phyloP scores from a whole-genome alignment of 2,888 invertebrate genomes.

The Cheilosia vernalis region DNA sequence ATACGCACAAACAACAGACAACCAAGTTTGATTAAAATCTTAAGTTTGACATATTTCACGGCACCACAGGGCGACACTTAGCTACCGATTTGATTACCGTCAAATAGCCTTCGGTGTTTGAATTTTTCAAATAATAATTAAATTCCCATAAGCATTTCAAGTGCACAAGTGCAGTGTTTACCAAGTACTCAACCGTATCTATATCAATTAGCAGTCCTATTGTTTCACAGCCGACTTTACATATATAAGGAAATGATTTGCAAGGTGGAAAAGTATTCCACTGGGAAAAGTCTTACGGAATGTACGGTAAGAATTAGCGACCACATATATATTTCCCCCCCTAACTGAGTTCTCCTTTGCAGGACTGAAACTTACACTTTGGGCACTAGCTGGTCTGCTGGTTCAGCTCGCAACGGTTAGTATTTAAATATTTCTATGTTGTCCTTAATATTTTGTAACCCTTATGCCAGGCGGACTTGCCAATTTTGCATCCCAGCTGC shows the following conservation, averaged over 20 bases:
- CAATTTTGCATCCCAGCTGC: conserved; percentile 40
- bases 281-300: conserved; percentile 7
- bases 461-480: conserved; percentile 14
- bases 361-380: conserved; percentile 3
- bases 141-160: neutral
- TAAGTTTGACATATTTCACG: no score
- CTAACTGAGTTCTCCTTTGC: neutral
- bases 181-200: neutral
- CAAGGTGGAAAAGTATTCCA: conserved; percentile 2
- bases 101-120: neutral
- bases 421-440: neutral
- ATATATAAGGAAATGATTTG: conserved; percentile 7
- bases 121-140: neutral
- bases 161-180: neutral
- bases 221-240: neutral
- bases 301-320: conserved; percentile 20
- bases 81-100: neutral
- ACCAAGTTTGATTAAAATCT: no score
- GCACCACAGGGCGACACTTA: no score
- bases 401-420: conserved; percentile 36
- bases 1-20: no score
- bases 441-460: neutral
- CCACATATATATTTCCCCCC: neutral
- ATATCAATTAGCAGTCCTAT: neutral
- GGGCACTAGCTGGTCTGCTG: conserved; percentile 1